A percentile compares a stretch with the other conserved stretches of the same genome.
Evolutionary conservation across 2,888 invertebrate genomes (phyloP).

Genomic region (Latrodectus hesperus): DNA sequence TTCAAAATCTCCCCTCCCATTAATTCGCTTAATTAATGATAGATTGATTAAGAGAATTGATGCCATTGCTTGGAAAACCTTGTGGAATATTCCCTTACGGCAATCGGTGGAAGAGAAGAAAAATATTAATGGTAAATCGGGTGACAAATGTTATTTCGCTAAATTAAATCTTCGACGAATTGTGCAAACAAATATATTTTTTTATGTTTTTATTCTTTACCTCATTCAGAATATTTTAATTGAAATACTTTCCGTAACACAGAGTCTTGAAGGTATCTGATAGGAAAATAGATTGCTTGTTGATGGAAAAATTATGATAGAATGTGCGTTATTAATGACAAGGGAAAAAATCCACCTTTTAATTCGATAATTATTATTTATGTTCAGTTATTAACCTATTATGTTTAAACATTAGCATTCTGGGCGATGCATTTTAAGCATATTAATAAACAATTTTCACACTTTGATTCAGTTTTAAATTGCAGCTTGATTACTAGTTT

Average conservation of each 20-base stretch:
- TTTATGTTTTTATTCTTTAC: slow-evolving; percentile 11
- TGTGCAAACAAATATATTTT: slow-evolving; percentile 5
- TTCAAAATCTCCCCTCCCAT: slow-evolving; percentile 21
- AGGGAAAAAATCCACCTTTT: not conserved
- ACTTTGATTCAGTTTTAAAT: too few species aligned
- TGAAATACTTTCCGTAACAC: slow-evolving; percentile 46
- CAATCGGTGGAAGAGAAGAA: not conserved
- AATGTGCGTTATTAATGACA: slow-evolving; percentile 26
- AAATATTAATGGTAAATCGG: slow-evolving; percentile 38
- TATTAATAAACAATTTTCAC: too few species aligned
- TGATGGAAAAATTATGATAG: slow-evolving; percentile 39
- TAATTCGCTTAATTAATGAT: not conserved
- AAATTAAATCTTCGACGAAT: slow-evolving; percentile 46
- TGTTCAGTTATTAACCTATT: too few species aligned
- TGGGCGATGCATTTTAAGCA: too few species aligned
- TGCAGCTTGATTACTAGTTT: too few species aligned
- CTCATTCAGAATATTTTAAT: slow-evolving; percentile 29
- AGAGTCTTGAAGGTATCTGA: slow-evolving; percentile 2
- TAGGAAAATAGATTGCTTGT: slow-evolving; percentile 10
- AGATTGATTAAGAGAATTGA: not conserved
- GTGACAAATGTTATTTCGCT: slow-evolving; percentile 51
- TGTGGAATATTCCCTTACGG: not conserved
- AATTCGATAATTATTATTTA: too few species aligned
- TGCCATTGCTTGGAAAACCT: not conserved
- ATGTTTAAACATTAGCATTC: too few species aligned